Base-by-base conservation (phyloP, 2,113 vertebrate species). In the Suncus etruscus region DNA sequence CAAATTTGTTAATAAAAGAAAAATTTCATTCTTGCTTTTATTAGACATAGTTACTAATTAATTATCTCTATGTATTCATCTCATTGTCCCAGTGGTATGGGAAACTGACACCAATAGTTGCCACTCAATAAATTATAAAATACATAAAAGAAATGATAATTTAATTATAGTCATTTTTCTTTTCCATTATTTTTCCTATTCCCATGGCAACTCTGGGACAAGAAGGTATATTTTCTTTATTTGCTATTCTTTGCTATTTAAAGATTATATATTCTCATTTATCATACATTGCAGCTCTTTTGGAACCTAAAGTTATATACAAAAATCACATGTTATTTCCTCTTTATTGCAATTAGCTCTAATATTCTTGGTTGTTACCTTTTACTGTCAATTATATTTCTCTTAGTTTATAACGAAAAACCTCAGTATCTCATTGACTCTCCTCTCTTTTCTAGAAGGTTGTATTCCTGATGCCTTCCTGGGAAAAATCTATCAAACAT, bases 401-500 rank as follows among this genome's bases (percentile, higher is more conserved):
- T 72, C 16, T 20, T 61, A 61, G 58, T 61, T 61, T 16, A 20
- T 61, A 16, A 61, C 58, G 6, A 20, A 20, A 61, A 61, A 61
- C 4, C 58, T 18, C 65, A 47, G 25, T n/a, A 77, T 51, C 51
- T 85, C 73, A 29, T 72, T 87, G 14, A 69, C 11, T 81, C 20
- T 61, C 4, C 82, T n/a, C 12, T 72, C 86, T 85, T 78, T 39
- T 94, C 58, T 92, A 63, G 58, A 61, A 61, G 58, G 58, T 61
- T 61, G 18, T 61, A 63, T 78, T 82, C 29, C 68, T 87, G 32
- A n/a, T 61, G 87, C 81, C 16, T 73, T 85, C 47, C 65, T 63
- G 51, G 51, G 66, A 91, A 74, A 16, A 88, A 86, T 78, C n/a
- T 10, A 32, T 77, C 90, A 92, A 84, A 87, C 63, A 72, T 39